These are phyloP conservation scores for Himalopsyche japonica DNA, from an alignment of 2,888 invertebrate genomes.

Conservation along the genomic window DNA sequence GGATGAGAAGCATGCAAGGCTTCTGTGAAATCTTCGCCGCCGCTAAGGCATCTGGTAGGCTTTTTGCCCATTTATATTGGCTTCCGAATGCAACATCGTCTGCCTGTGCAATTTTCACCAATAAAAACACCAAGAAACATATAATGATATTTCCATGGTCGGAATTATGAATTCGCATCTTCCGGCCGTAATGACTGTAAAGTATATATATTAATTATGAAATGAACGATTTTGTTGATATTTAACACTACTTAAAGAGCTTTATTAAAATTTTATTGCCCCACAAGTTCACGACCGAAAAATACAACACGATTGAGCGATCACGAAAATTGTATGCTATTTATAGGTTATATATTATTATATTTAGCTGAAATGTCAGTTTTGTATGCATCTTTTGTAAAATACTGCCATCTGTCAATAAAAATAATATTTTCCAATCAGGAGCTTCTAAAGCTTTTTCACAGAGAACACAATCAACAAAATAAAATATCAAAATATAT, in stretches of 20 bases:
- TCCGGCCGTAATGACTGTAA: not conserved
- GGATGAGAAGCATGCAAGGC: constrained; percentile 68
- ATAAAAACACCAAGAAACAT: not conserved
- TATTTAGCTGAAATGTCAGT: not conserved
- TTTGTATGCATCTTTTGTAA: not conserved
- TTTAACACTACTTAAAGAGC: not conserved
- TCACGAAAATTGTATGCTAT: not conserved
- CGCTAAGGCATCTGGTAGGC: constrained; percentile 52
- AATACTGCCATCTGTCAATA: not conserved
- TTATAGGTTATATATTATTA: not conserved
- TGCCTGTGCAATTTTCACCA: not conserved
- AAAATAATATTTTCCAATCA: not conserved
- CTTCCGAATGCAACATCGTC: constrained; percentile 51
- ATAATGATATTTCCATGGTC: not conserved
- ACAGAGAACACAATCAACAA: too few species aligned
- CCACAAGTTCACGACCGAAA: not conserved
- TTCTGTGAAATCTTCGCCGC: constrained; percentile 53
- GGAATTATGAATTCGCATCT: not conserved
- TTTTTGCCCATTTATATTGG: constrained; percentile 55
- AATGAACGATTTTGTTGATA: not conserved
- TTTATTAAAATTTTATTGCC: not conserved
- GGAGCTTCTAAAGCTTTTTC: too few species aligned
- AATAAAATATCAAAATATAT: too few species aligned
- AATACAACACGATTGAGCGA: not conserved
- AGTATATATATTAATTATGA: not conserved